phyloP scores from a whole-genome alignment of 1,140 invertebrate genomes.

The Drosophila pseudoobscura region DNA sequence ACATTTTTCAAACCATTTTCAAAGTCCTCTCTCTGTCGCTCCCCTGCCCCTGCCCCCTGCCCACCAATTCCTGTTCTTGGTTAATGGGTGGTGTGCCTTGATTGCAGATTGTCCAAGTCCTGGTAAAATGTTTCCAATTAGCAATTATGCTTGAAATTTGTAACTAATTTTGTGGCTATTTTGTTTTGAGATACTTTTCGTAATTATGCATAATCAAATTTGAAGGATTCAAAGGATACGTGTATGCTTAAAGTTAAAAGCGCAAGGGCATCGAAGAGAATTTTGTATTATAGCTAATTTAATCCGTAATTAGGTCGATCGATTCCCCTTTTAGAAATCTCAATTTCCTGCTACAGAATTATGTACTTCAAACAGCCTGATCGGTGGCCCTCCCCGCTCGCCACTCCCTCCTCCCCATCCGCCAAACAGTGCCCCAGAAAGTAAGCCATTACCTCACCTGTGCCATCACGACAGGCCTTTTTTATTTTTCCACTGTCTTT shows the following conservation, averaged over 20 bases:
- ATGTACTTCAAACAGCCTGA: slow-evolving; percentile 35
- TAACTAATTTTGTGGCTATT: slow-evolving; percentile 22
- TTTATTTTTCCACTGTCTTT: slow-evolving; percentile 39
- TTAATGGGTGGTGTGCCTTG: slow-evolving; percentile 12
- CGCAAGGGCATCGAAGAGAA: no score
- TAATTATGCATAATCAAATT: no score
- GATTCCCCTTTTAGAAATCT: slow-evolving; percentile 39
- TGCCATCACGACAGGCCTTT: slow-evolving; percentile 37
- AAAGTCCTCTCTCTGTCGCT: background rate
- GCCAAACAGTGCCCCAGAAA: slow-evolving; percentile 28
- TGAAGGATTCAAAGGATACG: no score
- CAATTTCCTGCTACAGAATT: slow-evolving; percentile 37
- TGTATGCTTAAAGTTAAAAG: no score
- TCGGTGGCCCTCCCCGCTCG: slow-evolving; percentile 7
- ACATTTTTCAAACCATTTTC: slow-evolving; percentile 59
- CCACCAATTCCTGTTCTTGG: slow-evolving; percentile 4
- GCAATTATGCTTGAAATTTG: slow-evolving; percentile 28
- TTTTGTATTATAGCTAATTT: slow-evolving; percentile 16
- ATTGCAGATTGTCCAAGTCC: slow-evolving; percentile 15
- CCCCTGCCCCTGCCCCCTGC: no score
- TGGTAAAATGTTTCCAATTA: slow-evolving; percentile 31
- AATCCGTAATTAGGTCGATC: slow-evolving; percentile 9
- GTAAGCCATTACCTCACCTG: slow-evolving; percentile 48
- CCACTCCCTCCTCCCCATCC: background rate
- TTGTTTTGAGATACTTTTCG: background rate